These are phyloP conservation scores for Rhabdophis nuchalis DNA, from an alignment of 2,797 vertebrate species.

Conservation along the genomic window DNA sequence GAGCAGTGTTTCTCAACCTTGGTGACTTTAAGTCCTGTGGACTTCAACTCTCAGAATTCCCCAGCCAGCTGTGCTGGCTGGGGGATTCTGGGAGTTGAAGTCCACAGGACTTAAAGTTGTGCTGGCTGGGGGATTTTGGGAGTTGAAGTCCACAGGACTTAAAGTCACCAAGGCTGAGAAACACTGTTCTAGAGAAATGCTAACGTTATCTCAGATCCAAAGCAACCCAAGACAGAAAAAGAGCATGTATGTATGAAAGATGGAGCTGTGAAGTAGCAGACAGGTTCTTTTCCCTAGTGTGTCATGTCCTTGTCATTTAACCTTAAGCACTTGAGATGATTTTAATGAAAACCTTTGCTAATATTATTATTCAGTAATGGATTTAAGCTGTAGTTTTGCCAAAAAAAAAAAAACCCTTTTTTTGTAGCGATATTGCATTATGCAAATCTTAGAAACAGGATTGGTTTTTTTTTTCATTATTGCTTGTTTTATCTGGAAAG, in stretches of 20 bases:
- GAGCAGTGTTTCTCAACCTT: too few species aligned
- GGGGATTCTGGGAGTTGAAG: too few species aligned
- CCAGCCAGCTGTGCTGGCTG: too few species aligned
- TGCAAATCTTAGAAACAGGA: background rate
- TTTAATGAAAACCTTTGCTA: background rate
- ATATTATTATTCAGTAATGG: background rate
- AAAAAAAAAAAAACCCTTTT: too few species aligned
- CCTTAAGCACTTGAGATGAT: background rate
- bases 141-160: too few species aligned
- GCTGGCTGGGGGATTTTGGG: too few species aligned
- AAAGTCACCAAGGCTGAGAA: too few species aligned
- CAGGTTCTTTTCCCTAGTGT: background rate
- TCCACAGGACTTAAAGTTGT: too few species aligned
- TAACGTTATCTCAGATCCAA: background rate
- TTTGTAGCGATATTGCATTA: background rate
- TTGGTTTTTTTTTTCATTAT: background rate
- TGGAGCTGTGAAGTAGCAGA: background rate
- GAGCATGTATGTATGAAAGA: background rate
- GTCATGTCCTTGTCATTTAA: background rate
- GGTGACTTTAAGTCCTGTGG: too few species aligned
- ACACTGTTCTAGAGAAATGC: background rate
- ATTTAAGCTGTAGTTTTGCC: background rate
- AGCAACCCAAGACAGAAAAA: background rate
- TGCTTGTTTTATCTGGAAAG: background rate
- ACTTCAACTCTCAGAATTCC: too few species aligned